Evolutionary conservation across 37 sponge, comb jelly and placozoan genomes (phyloP).

Genomic region (Spongilla lacustris): DNA sequence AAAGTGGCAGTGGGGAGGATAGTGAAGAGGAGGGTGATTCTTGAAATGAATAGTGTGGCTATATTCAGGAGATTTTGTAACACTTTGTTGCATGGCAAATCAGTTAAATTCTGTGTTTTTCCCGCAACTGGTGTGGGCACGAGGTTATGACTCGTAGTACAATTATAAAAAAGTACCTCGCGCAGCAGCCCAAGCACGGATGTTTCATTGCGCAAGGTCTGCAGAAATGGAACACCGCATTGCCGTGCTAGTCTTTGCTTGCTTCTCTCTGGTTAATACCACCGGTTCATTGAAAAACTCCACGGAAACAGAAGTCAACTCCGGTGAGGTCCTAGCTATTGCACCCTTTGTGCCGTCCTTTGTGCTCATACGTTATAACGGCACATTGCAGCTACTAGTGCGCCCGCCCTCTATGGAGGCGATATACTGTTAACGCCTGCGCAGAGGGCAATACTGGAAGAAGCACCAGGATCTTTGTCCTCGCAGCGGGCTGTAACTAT

Average conservation of each 20-base stretch:
- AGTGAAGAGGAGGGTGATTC: conserved; percentile 42
- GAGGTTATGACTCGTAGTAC: background rate
- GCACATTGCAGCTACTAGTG: no score
- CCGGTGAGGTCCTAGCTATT: background rate
- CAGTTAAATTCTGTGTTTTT: background rate
- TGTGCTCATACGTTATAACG: no score
- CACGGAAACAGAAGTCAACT: background rate
- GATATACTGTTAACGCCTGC: conserved; percentile 74
- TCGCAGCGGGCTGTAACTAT: conserved; percentile 49
- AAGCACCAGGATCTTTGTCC: conserved; percentile 5
- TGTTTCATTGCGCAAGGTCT: no score
- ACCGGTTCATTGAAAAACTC: background rate
- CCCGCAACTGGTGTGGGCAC: background rate
- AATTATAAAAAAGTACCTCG: background rate
- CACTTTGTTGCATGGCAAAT: background rate
- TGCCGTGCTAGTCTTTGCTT: background rate
- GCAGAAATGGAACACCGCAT: background rate
- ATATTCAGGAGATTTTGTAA: background rate
- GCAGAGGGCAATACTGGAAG: conserved; percentile 39
- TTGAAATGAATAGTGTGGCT: background rate
- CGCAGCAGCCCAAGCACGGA: no score
- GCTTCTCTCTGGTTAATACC: background rate
- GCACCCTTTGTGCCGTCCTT: no score
- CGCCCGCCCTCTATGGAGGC: conserved; percentile 19
- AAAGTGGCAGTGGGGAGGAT: conserved; percentile 61